Evolutionary conservation across 2,797 vertebrate species (phyloP), one percentile per base, ranked within the genome.

Genomic region (Lepilemur ruficaudatus): DNA sequence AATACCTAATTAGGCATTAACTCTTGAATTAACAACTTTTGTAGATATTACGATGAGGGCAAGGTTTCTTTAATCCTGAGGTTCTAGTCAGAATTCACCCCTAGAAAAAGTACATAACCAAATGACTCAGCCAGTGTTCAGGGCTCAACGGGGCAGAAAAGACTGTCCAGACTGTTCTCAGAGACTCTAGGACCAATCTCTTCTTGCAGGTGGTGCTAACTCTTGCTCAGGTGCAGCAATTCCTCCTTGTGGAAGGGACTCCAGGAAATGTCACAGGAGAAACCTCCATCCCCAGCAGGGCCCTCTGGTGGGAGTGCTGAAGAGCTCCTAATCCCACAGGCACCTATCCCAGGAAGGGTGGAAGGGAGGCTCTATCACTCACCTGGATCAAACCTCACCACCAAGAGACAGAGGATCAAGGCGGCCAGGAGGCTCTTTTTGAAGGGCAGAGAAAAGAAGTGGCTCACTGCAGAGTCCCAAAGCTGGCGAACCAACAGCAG

Each of bases 321-420:
- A 67, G 35, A 70, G 25, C 14, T 13, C 59, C 59, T 88, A 46
- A 87, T 87, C 81, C 70, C 76, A 28, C 57, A 12, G 57, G 57
- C 57, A 59, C 57, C 55, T 4, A 59, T 28, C 63, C 43, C 13
- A 41, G 72, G 50, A 69, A 59, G 43, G 23, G 6, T 2, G 23
- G 35, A 50, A 11, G 46, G 13, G 57, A 38, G 11, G n/a, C n/a
- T 25, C 50, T 15, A 15, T 65, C 25, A 89, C 97, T 92, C 94
- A 99, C 99, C 99, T 98, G 99, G 99, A 96, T 99, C 99, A 98
- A 99, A 95, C 81, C 98, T 99, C 55, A 99, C 67, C n/a, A 99
- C 97, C 92, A 99, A 98, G 96, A 99, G 97, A 83, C 99, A 99
- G n/a, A 99, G 95, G 88, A 99, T 96, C 61, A 99, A 95, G 25